Conservation (phyloP, 1,140 invertebrate species). For the Adelges cooleyi region DNA sequence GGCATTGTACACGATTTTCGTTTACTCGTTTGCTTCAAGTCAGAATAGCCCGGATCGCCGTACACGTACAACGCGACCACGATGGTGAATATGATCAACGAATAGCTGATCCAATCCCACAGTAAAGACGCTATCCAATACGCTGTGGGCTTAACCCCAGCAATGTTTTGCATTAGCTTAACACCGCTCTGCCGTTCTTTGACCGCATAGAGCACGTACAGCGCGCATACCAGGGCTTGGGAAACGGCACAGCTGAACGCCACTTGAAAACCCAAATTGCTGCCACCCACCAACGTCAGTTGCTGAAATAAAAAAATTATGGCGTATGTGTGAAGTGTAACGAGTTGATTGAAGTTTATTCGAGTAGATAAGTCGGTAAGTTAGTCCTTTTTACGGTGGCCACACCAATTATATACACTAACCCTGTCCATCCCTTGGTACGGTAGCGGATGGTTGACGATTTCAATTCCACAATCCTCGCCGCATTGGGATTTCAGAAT, state of each 20-base stretch:
- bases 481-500: slow-evolving; percentile 40
- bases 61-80: slow-evolving; percentile 45
- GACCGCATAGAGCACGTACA: slow-evolving; percentile 59
- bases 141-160: slow-evolving; percentile 55
- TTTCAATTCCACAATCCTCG: slow-evolving; percentile 42
- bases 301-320: slow-evolving; percentile 37
- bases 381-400: no score
- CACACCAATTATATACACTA: neutral
- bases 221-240: slow-evolving; percentile 60
- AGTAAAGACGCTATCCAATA: slow-evolving; percentile 59
- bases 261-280: slow-evolving; percentile 49
- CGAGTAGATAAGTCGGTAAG: no score
- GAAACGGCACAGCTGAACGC: slow-evolving; percentile 52
- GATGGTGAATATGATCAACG: slow-evolving; percentile 43
- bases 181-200: slow-evolving; percentile 46
- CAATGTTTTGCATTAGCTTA: slow-evolving; percentile 60
- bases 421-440: slow-evolving; percentile 38
- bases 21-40: slow-evolving; percentile 42
- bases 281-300: slow-evolving; percentile 41
- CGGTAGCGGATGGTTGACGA: slow-evolving; percentile 58
- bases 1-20: neutral
- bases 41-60: slow-evolving; percentile 45
- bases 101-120: slow-evolving; percentile 59
- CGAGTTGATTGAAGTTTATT: no score
- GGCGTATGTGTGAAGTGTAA: no score